A percentile compares a stretch with the other conserved stretches of the same genome.
Conservation (phyloP, 2,797 vertebrate species). For the Odontamblyopus rebecca region DNA sequence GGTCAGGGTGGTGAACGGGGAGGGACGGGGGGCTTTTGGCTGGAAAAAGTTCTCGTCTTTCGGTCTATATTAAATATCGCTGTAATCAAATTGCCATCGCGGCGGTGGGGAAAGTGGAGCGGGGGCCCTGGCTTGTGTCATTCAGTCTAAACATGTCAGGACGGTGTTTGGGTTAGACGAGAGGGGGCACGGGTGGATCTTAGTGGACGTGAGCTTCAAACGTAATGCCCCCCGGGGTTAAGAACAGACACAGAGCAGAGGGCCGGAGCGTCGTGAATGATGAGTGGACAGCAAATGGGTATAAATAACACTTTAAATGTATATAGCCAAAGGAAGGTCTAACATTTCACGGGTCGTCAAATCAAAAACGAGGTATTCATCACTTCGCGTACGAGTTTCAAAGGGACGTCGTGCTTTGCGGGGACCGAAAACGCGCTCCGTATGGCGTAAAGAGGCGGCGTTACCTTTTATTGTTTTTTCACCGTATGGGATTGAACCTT, state of each 20-base stretch:
- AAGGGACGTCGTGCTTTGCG: background rate
- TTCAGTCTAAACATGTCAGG: slow-evolving; percentile 79
- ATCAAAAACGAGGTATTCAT: too few relatives aligned
- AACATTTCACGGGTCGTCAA: too few relatives aligned
- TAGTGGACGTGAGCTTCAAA: slow-evolving; percentile 77
- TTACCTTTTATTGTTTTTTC: too few relatives aligned
- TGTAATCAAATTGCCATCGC: slow-evolving; percentile 75
- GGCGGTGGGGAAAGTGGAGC: slow-evolving; percentile 55
- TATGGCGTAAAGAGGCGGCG: background rate
- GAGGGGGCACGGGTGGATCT: slow-evolving; percentile 70
- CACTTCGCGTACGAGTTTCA: too few relatives aligned
- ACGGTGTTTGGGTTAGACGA: slow-evolving; percentile 77
- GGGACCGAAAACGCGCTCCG: background rate
- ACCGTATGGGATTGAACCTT: too few relatives aligned
- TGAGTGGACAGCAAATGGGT: background rate
- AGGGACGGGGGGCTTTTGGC: slow-evolving; percentile 22
- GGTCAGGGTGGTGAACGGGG: slow-evolving; percentile 63
- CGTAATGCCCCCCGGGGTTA: slow-evolving; percentile 56
- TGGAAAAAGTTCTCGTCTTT: slow-evolving; percentile 71
- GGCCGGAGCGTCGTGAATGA: background rate
- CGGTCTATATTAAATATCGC: slow-evolving; percentile 80
- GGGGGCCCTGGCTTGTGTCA: slow-evolving; percentile 79
- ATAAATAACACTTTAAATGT: too few relatives aligned
- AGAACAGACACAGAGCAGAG: background rate
- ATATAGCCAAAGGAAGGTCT: too few relatives aligned